A percentile compares a stretch with the other conserved stretches of the same genome.
phyloP scores from a whole-genome alignment of 2,888 invertebrate genomes.

The Eucriotettix oculatus region DNA sequence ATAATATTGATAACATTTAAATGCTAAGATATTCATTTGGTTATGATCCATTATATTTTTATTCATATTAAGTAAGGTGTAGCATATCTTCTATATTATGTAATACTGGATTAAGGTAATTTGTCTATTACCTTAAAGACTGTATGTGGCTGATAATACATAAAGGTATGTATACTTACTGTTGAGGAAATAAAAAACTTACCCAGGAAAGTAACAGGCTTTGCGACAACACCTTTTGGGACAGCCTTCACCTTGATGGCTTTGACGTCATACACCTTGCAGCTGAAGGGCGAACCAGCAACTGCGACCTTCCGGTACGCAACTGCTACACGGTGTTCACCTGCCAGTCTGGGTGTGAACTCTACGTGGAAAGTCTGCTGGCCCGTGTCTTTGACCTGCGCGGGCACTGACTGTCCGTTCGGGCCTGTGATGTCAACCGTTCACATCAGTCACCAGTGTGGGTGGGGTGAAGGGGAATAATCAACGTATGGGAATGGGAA shows the following conservation, averaged over 20 bases:
- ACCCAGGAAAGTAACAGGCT: constrained; percentile 84
- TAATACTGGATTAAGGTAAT: too few species aligned
- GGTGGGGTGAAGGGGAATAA: neutral
- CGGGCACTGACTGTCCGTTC: constrained; percentile 77
- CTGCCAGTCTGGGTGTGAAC: constrained; percentile 79
- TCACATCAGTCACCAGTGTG: neutral
- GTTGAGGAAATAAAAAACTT: constrained; percentile 15
- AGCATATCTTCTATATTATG: too few species aligned
- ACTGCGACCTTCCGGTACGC: constrained; percentile 61
- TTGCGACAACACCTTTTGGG: constrained; percentile 70
- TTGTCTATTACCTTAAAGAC: too few species aligned
- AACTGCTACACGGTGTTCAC: constrained; percentile 80
- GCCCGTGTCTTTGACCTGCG: constrained; percentile 71
- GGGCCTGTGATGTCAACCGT: constrained; percentile 49
- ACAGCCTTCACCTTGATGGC: constrained; percentile 90
- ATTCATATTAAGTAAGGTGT: too few species aligned
- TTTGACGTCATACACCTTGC: constrained; percentile 87
- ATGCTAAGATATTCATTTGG: too few species aligned
- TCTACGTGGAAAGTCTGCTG: constrained; percentile 74
- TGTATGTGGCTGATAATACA: too few species aligned
- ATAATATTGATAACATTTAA: too few species aligned
- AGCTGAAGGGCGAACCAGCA: constrained; percentile 83
- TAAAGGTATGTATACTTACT: too few species aligned
- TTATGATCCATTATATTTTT: too few species aligned
- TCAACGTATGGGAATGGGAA: neutral